These are phyloP conservation scores for Myotis yumanensis DNA, from an alignment of 2,113 vertebrate genomes.

Conservation along the genomic window DNA sequence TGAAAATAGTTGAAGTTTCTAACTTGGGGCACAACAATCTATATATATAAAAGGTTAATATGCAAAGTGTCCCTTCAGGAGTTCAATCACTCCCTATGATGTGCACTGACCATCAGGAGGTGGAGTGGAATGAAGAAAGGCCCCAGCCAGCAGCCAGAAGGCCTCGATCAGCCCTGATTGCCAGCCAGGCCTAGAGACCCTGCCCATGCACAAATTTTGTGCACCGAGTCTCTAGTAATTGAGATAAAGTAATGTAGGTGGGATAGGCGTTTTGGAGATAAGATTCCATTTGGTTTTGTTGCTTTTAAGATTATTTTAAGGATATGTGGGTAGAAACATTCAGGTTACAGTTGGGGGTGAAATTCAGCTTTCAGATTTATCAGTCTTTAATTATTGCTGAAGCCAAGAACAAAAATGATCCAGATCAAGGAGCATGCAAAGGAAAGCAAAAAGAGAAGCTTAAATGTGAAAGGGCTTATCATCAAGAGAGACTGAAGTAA, in stretches of 20 bases:
- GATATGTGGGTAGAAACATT: neutral
- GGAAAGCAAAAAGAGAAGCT: constrained; percentile 2
- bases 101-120: too few relatives aligned
- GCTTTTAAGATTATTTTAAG: neutral
- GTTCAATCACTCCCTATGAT: too few relatives aligned
- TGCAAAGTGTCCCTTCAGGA: too few relatives aligned
- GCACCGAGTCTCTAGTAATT: neutral
- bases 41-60: too few relatives aligned
- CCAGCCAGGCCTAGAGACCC: too few relatives aligned
- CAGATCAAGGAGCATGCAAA: neutral
- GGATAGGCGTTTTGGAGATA: neutral
- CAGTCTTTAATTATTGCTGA: neutral
- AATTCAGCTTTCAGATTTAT: neutral
- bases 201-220: too few relatives aligned
- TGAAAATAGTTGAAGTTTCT: neutral
- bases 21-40: neutral
- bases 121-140: too few relatives aligned
- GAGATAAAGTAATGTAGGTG: neutral
- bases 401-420: constrained; percentile 33
- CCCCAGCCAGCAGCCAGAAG: too few relatives aligned
- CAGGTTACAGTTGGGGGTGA: neutral
- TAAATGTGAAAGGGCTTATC: neutral
- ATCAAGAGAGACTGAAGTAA: neutral
- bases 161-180: too few relatives aligned
- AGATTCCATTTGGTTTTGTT: neutral